Conservation (phyloP, 2,797 vertebrate species). For the Channa striata region DNA sequence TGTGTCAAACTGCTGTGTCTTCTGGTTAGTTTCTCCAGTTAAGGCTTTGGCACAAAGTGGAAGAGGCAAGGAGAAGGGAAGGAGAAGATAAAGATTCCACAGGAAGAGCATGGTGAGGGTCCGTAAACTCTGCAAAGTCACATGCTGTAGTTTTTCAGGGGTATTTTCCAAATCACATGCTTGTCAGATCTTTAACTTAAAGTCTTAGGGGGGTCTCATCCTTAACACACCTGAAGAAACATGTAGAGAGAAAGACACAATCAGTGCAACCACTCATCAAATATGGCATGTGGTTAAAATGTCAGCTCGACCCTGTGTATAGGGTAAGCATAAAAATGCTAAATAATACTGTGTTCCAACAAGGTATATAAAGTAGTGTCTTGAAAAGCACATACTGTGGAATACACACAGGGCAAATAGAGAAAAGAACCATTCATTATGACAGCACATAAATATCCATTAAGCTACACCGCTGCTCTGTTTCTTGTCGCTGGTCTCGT, state of each 20-base stretch:
- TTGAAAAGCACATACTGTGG: background rate
- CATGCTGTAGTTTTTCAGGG: constrained; percentile 49
- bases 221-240: constrained; percentile 51
- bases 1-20: constrained; percentile 38
- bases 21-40: constrained; percentile 42
- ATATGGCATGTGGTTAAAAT: background rate
- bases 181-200: constrained; percentile 39
- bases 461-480: background rate
- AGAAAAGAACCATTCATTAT: constrained; percentile 4
- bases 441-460: constrained; percentile 4
- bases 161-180: constrained; percentile 56
- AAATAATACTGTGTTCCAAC: background rate
- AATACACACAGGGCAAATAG: constrained; percentile 10
- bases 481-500: constrained; percentile 19
- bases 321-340: constrained; percentile 5
- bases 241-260: constrained; percentile 13
- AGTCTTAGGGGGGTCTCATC: constrained; percentile 32
- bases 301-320: constrained; percentile 13
- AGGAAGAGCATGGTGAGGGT: constrained; percentile 68
- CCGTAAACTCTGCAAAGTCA: constrained; percentile 57
- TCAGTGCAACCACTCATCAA: constrained; percentile 3
- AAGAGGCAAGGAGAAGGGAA: constrained; percentile 63
- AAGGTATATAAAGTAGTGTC: background rate
- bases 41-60: constrained; percentile 36
- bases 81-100: constrained; percentile 65